Conservation (phyloP, 1,140 invertebrate species). For the Condylostylus longicornis region DNA sequence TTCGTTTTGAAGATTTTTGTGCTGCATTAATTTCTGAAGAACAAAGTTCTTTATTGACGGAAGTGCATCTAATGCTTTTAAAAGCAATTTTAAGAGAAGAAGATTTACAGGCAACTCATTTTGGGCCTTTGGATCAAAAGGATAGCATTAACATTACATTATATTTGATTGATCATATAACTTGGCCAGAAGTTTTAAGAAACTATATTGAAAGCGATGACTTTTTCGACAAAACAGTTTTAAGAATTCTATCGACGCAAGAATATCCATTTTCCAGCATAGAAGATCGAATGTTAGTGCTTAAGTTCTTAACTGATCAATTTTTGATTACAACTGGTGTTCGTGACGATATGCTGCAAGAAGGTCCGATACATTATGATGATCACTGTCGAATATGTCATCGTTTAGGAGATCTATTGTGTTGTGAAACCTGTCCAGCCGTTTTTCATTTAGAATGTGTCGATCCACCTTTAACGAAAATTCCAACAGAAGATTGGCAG, state of each 20-base stretch:
- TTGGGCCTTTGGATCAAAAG: slow-evolving; percentile 89
- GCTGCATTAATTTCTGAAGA: slow-evolving; percentile 81
- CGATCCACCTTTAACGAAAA: slow-evolving; percentile 80
- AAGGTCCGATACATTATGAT: slow-evolving; percentile 89
- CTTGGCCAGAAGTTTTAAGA: slow-evolving; percentile 84
- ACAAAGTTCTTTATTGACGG: slow-evolving; percentile 74
- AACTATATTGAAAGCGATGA: slow-evolving; percentile 80
- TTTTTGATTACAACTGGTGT: slow-evolving; percentile 88
- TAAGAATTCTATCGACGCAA: slow-evolving; percentile 50
- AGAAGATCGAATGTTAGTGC: slow-evolving; percentile 67
- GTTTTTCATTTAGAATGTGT: slow-evolving; percentile 94
- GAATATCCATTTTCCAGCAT: slow-evolving; percentile 83
- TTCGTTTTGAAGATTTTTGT: slow-evolving; percentile 92
- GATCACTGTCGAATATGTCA: slow-evolving; percentile 92
- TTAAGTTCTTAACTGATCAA: slow-evolving; percentile 84
- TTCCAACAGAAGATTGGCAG: slow-evolving; percentile 92
- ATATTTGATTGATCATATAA: slow-evolving; percentile 83
- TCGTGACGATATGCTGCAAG: slow-evolving; percentile 81
- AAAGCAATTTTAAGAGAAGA: slow-evolving; percentile 86
- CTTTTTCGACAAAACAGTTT: slow-evolving; percentile 55
- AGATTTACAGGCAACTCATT: slow-evolving; percentile 86
- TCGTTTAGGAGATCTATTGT: slow-evolving; percentile 83
- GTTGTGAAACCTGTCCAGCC: slow-evolving; percentile 92
- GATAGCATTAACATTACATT: slow-evolving; percentile 88
- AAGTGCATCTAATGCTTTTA: slow-evolving; percentile 83